Percentiles rank a stretch among this genome's conserved stretches.
These are phyloP conservation scores for Cryptoblepharus egeriae DNA, from an alignment of 2,797 vertebrate species.

Conservation along the genomic window DNA sequence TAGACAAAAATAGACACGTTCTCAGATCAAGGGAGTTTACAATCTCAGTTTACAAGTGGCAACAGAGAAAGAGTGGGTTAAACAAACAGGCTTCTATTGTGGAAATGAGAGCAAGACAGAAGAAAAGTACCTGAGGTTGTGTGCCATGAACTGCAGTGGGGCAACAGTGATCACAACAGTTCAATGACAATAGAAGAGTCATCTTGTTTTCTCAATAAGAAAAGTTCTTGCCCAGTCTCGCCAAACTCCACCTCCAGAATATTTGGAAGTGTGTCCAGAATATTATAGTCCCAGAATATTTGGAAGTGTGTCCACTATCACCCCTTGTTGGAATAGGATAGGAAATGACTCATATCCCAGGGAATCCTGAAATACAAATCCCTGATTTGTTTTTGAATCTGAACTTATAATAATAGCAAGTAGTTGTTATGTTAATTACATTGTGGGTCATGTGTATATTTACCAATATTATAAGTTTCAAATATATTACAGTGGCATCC, in stretches of 20 bases:
- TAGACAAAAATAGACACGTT: not conserved
- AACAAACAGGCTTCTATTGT: no score
- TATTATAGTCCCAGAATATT: no score
- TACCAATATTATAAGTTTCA: not conserved
- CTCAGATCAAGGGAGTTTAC: not conserved
- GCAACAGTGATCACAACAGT: no score
- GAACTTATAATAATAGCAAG: not conserved
- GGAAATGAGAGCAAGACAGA: no score
- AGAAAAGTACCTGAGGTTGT: no score
- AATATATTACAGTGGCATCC: no score
- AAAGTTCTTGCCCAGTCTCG: no score
- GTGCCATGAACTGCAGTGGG: no score
- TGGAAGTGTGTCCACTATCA: not conserved
- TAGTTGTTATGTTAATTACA: not conserved
- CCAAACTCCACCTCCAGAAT: no score
- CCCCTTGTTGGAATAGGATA: not conserved
- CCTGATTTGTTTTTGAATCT: not conserved
- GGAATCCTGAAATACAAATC: not conserved
- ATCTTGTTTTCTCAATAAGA: no score
- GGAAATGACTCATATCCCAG: not conserved
- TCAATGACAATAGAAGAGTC: no score
- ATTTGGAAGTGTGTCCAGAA: no score
- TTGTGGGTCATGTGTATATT: not conserved
- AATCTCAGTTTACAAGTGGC: not conserved
- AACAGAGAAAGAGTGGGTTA: not conserved